Conservation (phyloP, 2,113 vertebrate genomes). For the Antechinus stuartii region DNA sequence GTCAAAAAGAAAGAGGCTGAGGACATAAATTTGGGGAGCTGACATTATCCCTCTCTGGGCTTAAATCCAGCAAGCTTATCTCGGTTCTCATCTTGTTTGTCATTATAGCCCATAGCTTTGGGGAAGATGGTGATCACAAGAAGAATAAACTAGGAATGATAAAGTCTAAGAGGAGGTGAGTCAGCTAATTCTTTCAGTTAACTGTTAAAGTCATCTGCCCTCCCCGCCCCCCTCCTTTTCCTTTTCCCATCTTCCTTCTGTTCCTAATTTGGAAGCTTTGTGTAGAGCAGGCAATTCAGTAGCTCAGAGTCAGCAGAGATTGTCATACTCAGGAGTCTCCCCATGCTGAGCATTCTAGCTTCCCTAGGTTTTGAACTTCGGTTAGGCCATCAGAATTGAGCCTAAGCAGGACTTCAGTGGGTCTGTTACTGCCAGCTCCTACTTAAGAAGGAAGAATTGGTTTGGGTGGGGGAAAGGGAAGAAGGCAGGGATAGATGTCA, state of each 20-base stretch:
- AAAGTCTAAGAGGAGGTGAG: neutral
- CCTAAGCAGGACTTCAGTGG: neutral
- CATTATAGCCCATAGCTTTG: neutral
- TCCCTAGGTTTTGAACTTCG: neutral
- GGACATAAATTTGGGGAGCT: slow-evolving; percentile 2
- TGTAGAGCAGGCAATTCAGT: neutral
- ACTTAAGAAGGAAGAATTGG: neutral
- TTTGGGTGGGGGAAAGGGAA: neutral
- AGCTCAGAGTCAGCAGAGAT: neutral
- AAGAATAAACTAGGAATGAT: neutral
- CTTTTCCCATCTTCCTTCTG: neutral
- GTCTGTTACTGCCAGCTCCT: neutral
- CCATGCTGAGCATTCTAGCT: neutral
- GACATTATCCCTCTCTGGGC: neutral
- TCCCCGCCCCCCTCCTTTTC: neutral
- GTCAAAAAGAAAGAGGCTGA: neutral
- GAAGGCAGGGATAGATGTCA: neutral
- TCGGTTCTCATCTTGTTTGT: neutral
- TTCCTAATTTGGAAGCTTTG: neutral
- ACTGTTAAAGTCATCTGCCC: neutral
- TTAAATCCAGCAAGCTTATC: neutral
- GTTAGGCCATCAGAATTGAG: neutral
- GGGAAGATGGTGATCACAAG: neutral
- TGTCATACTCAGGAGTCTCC: neutral
- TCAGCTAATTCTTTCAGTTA: neutral